Percentiles rank a stretch among this genome's conserved stretches.
phyloP scores from a whole-genome alignment of 2,113 vertebrate genomes.

The Odocoileus virginianus region DNA sequence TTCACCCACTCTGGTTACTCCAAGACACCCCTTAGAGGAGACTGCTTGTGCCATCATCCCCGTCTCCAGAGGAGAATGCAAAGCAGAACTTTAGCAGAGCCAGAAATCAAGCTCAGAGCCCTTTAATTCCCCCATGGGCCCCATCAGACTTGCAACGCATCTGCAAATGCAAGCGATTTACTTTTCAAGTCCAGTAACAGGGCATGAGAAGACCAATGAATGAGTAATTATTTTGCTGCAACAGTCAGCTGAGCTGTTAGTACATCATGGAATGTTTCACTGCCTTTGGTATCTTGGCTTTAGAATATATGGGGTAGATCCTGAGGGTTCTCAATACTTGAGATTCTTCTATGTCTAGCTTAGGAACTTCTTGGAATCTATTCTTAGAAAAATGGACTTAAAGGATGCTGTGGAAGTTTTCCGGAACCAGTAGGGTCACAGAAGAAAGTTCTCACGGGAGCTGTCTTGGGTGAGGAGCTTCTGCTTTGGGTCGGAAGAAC shows the following conservation, averaged over 20 bases:
- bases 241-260: neutral
- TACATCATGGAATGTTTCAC: neutral
- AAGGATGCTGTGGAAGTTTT: neutral
- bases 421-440: neutral
- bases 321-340: neutral
- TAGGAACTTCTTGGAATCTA: neutral
- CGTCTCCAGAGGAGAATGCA: neutral
- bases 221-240: neutral
- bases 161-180: neutral
- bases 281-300: neutral
- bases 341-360: too few species aligned
- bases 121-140: accelerated
- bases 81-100: neutral
- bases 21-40: neutral
- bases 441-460: neutral
- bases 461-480: neutral
- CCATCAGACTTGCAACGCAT: neutral
- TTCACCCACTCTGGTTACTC: neutral
- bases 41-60: neutral
- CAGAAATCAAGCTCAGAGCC: neutral
- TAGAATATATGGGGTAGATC: neutral
- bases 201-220: neutral
- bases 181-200: neutral
- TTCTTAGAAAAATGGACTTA: neutral
- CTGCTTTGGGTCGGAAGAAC: accelerated